Conservation (phyloP, 2,888 invertebrate genomes). For the Lomographa bimaculata region DNA sequence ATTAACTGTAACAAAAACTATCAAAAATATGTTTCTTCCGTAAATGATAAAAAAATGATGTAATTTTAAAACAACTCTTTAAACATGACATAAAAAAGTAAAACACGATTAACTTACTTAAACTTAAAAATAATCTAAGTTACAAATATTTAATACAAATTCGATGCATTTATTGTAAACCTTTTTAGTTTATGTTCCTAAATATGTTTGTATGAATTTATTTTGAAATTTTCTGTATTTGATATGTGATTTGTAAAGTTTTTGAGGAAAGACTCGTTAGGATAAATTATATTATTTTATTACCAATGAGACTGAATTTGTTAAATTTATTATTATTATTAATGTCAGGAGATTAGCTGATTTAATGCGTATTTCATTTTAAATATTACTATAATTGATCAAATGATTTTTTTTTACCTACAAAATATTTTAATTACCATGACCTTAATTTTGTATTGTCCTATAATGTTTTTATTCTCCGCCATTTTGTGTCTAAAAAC, state of each 20-base stretch:
- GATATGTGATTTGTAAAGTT: constrained; percentile 48
- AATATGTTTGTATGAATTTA: constrained; percentile 44
- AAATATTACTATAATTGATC: constrained; percentile 19
- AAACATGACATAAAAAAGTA: constrained; percentile 40
- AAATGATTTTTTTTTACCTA: constrained; percentile 19
- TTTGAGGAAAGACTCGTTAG: constrained; percentile 67
- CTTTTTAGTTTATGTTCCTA: constrained; percentile 44
- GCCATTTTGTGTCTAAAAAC: constrained; percentile 29
- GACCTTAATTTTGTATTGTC: constrained; percentile 28
- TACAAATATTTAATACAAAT: constrained; percentile 35
- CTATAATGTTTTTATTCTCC: constrained; percentile 2
- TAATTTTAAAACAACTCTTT: constrained; percentile 11
- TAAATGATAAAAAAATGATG: constrained; percentile 1
- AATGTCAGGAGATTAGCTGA: constrained; percentile 68
- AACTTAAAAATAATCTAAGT: constrained; percentile 23
- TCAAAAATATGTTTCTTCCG: neutral
- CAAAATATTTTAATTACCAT: constrained; percentile 39
- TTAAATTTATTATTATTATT: constrained; percentile 65
- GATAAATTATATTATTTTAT: constrained; percentile 61
- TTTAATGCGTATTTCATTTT: constrained; percentile 24
- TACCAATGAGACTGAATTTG: constrained; percentile 82
- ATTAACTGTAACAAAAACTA: constrained; percentile 5
- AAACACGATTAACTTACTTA: constrained; percentile 37
- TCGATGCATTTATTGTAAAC: constrained; percentile 55
- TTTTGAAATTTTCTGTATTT: constrained; percentile 39